These are phyloP conservation scores for Chelon labrosus DNA, from an alignment of 2,797 vertebrate species.

Conservation along the genomic window DNA sequence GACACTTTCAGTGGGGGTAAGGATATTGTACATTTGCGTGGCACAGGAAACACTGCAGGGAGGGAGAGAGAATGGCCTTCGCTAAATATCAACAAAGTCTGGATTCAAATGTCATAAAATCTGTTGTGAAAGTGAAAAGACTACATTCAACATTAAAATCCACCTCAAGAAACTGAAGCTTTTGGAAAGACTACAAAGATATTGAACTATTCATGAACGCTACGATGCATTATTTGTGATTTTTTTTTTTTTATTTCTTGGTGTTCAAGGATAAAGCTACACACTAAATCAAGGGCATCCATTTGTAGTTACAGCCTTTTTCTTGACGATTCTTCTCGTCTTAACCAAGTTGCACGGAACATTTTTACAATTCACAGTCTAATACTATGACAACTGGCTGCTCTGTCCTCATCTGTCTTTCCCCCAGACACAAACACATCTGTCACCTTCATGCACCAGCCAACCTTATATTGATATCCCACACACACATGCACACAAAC, in stretches of 20 bases:
- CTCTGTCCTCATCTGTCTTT: slow-evolving; percentile 25
- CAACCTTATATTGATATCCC: slow-evolving; percentile 52
- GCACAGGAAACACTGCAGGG: not conserved
- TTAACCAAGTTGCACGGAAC: slow-evolving; percentile 3
- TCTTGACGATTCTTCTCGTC: not conserved
- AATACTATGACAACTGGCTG: slow-evolving; percentile 32
- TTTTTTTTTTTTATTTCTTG: too few species aligned
- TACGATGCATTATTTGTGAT: not conserved
- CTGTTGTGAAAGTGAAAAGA: not conserved
- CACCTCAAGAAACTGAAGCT: not conserved
- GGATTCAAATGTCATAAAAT: slow-evolving; percentile 1
- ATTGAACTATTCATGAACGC: not conserved
- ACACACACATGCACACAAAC: slow-evolving; percentile 25
- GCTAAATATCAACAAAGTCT: slow-evolving; percentile 6
- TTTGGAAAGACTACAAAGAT: not conserved
- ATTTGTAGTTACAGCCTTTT: slow-evolving; percentile 3
- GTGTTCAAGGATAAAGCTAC: too few species aligned
- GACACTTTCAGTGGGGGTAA: not conserved
- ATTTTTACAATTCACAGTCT: slow-evolving; percentile 22
- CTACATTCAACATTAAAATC: not conserved
- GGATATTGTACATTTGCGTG: not conserved
- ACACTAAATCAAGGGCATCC: not conserved
- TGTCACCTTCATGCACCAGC: slow-evolving; percentile 62
- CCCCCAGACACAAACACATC: slow-evolving; percentile 53
- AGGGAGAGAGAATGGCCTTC: not conserved